Evolutionary conservation across 2,888 invertebrate species (phyloP).

Genomic region (Idaea biselata): DNA sequence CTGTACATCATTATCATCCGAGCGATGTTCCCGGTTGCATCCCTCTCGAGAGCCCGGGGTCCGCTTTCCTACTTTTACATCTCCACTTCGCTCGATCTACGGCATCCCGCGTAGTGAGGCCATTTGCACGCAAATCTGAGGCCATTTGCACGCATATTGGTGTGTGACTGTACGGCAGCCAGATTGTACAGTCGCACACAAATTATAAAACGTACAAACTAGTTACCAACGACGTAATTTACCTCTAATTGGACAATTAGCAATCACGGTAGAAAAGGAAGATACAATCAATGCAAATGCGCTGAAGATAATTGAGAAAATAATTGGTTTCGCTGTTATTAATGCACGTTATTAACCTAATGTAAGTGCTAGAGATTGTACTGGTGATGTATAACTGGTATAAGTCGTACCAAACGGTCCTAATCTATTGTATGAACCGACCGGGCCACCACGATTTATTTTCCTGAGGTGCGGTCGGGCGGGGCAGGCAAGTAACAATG

Average conservation of each 20-base stretch:
- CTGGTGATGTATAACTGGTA: slow-evolving; percentile 56
- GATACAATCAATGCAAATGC: slow-evolving; percentile 12
- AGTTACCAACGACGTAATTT: not conserved
- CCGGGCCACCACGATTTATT: slow-evolving; percentile 60
- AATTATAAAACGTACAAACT: not conserved
- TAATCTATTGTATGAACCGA: slow-evolving; percentile 65
- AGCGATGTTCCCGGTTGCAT: no score
- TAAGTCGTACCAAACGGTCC: slow-evolving; percentile 44
- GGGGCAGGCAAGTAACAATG: slow-evolving; percentile 52
- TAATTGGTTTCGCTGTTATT: slow-evolving; percentile 31
- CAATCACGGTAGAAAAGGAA: slow-evolving; percentile 11
- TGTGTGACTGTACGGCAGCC: no score
- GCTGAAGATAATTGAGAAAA: slow-evolving; percentile 22
- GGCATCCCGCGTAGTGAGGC: no score
- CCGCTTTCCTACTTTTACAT: no score
- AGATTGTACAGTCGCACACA: no score
- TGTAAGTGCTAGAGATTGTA: slow-evolving; percentile 35
- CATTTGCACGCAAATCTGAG: no score
- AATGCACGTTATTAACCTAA: slow-evolving; percentile 39
- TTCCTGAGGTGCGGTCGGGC: slow-evolving; percentile 47
- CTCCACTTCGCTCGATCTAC: no score
- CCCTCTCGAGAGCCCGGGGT: no score
- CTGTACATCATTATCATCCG: no score
- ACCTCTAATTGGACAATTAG: slow-evolving; percentile 1
- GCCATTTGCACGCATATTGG: no score